A percentile compares a stretch with the other conserved stretches of the same genome.
These are phyloP conservation scores for Leuciscus waleckii DNA, from an alignment of 2,797 vertebrate species.

Conservation along the genomic window DNA sequence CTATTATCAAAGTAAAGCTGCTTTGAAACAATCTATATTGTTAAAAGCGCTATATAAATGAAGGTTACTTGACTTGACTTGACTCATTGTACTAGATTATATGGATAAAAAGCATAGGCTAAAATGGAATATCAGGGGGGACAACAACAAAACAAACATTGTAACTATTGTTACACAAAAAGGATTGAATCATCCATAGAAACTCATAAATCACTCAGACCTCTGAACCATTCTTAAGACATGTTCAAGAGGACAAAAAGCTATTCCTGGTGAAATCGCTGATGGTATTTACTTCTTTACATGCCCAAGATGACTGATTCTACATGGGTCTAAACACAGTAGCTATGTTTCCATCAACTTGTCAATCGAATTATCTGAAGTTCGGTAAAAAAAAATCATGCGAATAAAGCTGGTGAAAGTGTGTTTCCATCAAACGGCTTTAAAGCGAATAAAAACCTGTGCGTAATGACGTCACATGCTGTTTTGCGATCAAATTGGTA, in stretches of 20 bases:
- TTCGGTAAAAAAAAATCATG: too few species aligned
- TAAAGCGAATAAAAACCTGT: too few species aligned
- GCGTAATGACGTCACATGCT: too few species aligned
- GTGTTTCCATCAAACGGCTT: too few species aligned
- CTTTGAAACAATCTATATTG: too few species aligned
- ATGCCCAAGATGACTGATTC: not conserved
- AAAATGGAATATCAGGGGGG: conserved; percentile 3
- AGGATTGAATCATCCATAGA: conserved; percentile 33
- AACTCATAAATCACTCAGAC: conserved; percentile 10
- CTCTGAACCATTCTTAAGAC: conserved; percentile 13
- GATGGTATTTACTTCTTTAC: conserved; percentile 1
- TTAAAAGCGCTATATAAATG: too few species aligned
- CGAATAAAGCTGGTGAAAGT: too few species aligned
- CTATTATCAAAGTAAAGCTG: too few species aligned
- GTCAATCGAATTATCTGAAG: too few species aligned
- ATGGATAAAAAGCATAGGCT: not conserved
- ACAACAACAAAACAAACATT: conserved; percentile 27
- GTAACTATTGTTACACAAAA: conserved; percentile 25
- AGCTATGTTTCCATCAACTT: too few species aligned
- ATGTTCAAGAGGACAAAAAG: not conserved
- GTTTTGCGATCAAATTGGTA: too few species aligned
- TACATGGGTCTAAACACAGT: not conserved
- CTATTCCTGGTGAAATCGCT: not conserved
- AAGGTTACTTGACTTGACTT: too few species aligned
- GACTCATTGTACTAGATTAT: not conserved